These are phyloP conservation scores for Mycteria americana DNA, from an alignment of 2,797 vertebrate genomes.

Conservation along the genomic window DNA sequence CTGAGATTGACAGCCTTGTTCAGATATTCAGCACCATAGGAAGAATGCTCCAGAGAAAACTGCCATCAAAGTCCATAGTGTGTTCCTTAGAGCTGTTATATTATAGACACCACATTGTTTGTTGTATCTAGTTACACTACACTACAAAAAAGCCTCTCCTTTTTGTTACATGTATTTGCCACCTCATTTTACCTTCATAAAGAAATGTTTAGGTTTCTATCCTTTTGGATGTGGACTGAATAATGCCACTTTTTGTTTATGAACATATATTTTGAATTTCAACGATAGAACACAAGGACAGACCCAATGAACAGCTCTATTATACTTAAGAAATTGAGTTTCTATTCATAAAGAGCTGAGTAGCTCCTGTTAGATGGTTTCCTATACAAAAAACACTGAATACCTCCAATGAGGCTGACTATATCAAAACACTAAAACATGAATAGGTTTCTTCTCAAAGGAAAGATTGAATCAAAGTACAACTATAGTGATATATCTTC, in stretches of 20 bases:
- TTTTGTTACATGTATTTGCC: not conserved
- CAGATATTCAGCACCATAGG: not conserved
- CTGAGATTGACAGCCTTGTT: not conserved
- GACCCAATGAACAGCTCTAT: conserved; percentile 54
- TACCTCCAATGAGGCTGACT: conserved; percentile 63
- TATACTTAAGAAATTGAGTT: conserved; percentile 69
- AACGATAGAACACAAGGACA: conserved; percentile 70
- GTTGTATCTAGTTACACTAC: not conserved
- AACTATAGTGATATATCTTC: conserved; percentile 62
- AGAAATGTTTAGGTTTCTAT: conserved; percentile 45
- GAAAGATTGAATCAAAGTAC: conserved; percentile 75
- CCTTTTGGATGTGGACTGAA: conserved; percentile 26
- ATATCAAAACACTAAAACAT: conserved; percentile 74
- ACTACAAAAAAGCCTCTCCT: not conserved
- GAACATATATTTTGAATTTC: conserved; percentile 59
- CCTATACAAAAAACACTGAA: conserved; percentile 67
- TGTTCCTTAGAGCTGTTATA: not conserved
- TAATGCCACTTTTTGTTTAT: conserved; percentile 35
- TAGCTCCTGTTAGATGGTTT: conserved; percentile 66
- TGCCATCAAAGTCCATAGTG: not conserved
- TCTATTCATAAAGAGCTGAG: conserved; percentile 66
- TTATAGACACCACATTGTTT: not conserved
- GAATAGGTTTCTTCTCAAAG: conserved; percentile 72
- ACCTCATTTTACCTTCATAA: conserved; percentile 25
- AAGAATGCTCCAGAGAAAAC: not conserved